A percentile compares a stretch with the other conserved stretches of the same genome.
phyloP scores from a whole-genome alignment of 1,140 invertebrate genomes.

The Trachelipus rathkii region DNA sequence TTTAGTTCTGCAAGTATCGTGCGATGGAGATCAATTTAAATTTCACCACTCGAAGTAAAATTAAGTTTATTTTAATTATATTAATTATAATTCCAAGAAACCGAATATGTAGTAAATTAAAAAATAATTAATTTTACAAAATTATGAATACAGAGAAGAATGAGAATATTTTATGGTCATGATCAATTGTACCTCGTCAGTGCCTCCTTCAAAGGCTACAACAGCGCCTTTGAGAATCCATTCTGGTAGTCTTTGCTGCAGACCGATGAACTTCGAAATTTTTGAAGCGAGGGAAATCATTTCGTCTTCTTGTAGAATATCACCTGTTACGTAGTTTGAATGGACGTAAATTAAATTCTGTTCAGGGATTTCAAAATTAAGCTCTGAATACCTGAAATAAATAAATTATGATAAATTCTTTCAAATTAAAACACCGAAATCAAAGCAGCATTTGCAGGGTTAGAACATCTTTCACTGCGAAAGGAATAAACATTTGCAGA shows the following conservation, averaged over 20 bases:
- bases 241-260: constrained; percentile 48
- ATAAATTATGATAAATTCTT: not conserved
- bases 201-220: constrained; percentile 50
- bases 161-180: not conserved
- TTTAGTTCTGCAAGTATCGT: too few species aligned
- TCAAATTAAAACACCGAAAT: too few species aligned
- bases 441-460: too few species aligned
- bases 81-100: too few species aligned
- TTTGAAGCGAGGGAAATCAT: constrained; percentile 46
- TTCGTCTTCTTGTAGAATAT: constrained; percentile 37
- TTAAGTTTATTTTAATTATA: too few species aligned
- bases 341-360: constrained; percentile 49
- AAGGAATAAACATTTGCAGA: too few species aligned
- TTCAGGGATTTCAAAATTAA: constrained; percentile 48
- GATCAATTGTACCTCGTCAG: constrained; percentile 28
- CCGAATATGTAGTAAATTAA: too few species aligned
- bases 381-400: constrained; percentile 46
- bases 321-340: constrained; percentile 33
- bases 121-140: too few species aligned
- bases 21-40: too few species aligned
- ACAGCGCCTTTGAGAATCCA: constrained; percentile 51
- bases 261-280: constrained; percentile 38
- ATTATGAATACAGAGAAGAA: too few species aligned
- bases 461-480: too few species aligned
- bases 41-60: too few species aligned